phyloP scores from a whole-genome alignment of 2,888 invertebrate genomes.

The Apantesis nais region DNA sequence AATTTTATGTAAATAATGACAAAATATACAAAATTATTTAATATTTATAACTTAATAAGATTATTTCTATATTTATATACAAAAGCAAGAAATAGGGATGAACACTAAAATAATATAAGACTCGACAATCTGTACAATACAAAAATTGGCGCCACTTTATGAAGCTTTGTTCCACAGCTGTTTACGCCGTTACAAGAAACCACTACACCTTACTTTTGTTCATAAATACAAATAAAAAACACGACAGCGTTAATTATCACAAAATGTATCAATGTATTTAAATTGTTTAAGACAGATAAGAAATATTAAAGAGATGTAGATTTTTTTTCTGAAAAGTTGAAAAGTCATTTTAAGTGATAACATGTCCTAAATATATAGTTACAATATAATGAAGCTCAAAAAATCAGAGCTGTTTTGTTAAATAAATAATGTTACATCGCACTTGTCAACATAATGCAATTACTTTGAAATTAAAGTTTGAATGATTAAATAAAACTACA shows the following conservation, averaged over 20 bases:
- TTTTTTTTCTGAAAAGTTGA: neutral
- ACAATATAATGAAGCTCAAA: neutral
- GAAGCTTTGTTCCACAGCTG: neutral
- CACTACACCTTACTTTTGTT: constrained; percentile 42
- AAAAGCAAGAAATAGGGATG: constrained; percentile 41
- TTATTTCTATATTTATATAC: constrained; percentile 58
- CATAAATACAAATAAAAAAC: constrained; percentile 45
- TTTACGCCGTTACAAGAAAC: neutral
- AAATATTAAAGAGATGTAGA: neutral
- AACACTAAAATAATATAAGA: neutral
- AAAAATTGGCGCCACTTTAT: neutral
- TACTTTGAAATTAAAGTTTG: neutral
- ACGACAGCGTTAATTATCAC: constrained; percentile 47
- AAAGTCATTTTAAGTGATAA: neutral
- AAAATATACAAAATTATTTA: constrained; percentile 64
- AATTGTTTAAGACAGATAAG: constrained; percentile 1
- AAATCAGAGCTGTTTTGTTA: neutral
- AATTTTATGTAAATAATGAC: constrained; percentile 44
- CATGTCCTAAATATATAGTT: neutral
- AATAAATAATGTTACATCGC: constrained; percentile 3
- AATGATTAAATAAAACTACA: neutral
- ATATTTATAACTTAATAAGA: constrained; percentile 42
- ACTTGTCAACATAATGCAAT: neutral
- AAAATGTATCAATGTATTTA: constrained; percentile 38
- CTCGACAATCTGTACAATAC: neutral